Base-by-base conservation (phyloP, 92 coral and sea anemone genomes). In the Metridium senile region DNA sequence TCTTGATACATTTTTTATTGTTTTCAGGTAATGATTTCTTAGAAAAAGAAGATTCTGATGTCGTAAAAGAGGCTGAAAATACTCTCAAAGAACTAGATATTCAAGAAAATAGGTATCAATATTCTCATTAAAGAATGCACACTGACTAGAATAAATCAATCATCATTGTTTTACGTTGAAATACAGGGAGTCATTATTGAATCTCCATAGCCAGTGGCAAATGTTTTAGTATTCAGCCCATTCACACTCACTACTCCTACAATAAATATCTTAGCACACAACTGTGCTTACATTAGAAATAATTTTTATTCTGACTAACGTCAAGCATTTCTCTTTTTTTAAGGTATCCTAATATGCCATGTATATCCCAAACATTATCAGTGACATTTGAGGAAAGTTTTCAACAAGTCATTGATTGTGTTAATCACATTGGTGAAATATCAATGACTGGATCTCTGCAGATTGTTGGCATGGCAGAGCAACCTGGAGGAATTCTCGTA, bases 381-480 rank as follows among this genome's bases (percentile, higher is more conserved):
- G 93, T 95, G n/a, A 80, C 85, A 11, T 86, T 95, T 84, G 91
- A 87, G 49, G 99, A 95, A 58, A 72, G 81, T 25, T 70, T 82
- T 16, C 88, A 87, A 80, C 74, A 91, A 13, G 81, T 94, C 18
- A 51, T 89, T 45, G 99, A 92, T 11, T 78, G 88, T 2, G 66
- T 91, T 76, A 84, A 77, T 47, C 76, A 88, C 31, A 70, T 92
- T 74, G 99, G 99, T 19, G 97, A 95, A 57, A 85, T 95, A 23
- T 85, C 90, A 66, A 95, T 95, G 99, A 92, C 97, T 33, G 99
- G 99, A 1, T 85, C 99, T 11, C 73, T 95, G 49, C 99, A 95
- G 79, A 85, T 95, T 68, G 90, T 93, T 26, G 97, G 87, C 17
- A 75, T 95, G 59, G 29, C 81, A 54, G 99, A 95, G 63, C 95